Base-by-base conservation (phyloP, 2,888 invertebrate genomes). In the Hermaeophaga mercurialis region DNA sequence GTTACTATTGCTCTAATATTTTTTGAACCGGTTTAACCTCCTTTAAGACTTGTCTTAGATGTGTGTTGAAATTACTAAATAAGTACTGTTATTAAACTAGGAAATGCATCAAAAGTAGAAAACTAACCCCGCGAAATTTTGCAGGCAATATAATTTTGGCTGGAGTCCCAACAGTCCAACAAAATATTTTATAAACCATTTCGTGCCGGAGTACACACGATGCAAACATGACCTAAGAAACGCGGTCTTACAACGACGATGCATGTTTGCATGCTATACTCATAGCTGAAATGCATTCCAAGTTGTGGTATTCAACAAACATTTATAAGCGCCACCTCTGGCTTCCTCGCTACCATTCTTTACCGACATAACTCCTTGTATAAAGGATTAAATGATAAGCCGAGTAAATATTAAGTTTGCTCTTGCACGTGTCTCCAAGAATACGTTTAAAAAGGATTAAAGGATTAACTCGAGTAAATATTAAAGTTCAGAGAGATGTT, bases 381-480 rank as follows among this genome's bases (percentile, higher is more conserved):
- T 43, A 11, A 9, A 22, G 43, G 43, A 43, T 43, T 43, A 43
- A 14, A 43, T 9, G 43, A 43, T 26, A 26, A 18, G 43, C 19
- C 26, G 14, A 14, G 43, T 43, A 43, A 43, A 43, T 43, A 43
- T 43, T 22, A 43, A 43, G 43, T 24, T 43, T 26, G 24, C 15
- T 24, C 8, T 11, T 9, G 24, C 43, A 43, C 43, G 43, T 43
- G 43, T 24, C 43, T 43, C 26, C 12, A 22, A 8, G 43, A 14
- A 43, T 43, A 9, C 24, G 43, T 43, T 43, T 22, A 43, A 43
- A 43, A 43, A 43, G 43, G 43, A 43, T 43, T 43, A 43, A 4
- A 1, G 43, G 24, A 43, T 24, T 43, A 24, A 24, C 6, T 14
- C 17, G 14, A 26, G 43, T 43, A 43, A 43, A 24, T 43, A 43